phyloP scores from a whole-genome alignment of 2,888 invertebrate genomes.

The Trissoscelio sp. region DNA sequence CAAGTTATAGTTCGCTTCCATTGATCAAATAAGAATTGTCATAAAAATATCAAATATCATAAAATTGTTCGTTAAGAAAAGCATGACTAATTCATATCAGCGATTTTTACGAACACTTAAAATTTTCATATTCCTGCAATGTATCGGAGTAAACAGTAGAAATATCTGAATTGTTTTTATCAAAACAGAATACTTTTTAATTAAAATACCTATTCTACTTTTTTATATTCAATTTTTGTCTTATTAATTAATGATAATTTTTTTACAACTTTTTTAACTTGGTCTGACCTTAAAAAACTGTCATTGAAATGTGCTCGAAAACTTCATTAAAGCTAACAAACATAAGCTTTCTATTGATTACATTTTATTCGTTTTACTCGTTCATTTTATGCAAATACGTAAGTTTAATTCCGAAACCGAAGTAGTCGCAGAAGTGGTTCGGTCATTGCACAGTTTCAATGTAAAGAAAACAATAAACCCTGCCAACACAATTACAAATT shows the following conservation, averaged over 20 bases:
- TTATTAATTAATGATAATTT: too few species aligned
- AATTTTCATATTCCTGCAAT: slow-evolving; percentile 2
- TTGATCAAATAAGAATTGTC: slow-evolving; percentile 11
- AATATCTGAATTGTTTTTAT: neutral
- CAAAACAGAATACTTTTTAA: neutral
- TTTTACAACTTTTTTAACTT: too few species aligned
- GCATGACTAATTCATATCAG: neutral
- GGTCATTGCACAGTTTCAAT: slow-evolving; percentile 5
- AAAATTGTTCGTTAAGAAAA: slow-evolving; percentile 17
- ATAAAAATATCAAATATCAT: slow-evolving; percentile 28
- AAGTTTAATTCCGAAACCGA: slow-evolving; percentile 19
- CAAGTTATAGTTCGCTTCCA: neutral
- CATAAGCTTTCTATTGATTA: slow-evolving; percentile 8
- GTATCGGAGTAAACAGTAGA: neutral
- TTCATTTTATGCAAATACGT: slow-evolving; percentile 32
- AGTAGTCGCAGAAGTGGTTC: slow-evolving; percentile 3
- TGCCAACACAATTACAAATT: slow-evolving; percentile 11
- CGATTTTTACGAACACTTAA: slow-evolving; percentile 23
- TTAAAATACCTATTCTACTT: too few species aligned
- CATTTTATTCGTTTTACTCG: slow-evolving; percentile 9
- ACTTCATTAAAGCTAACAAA: neutral
- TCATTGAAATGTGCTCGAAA: neutral
- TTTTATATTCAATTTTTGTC: too few species aligned
- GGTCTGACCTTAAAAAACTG: too few species aligned
- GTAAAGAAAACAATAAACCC: slow-evolving; percentile 23